Evolutionary conservation across 2,113 vertebrate species (phyloP).

Genomic region (Hippocampus zosterae): DNA sequence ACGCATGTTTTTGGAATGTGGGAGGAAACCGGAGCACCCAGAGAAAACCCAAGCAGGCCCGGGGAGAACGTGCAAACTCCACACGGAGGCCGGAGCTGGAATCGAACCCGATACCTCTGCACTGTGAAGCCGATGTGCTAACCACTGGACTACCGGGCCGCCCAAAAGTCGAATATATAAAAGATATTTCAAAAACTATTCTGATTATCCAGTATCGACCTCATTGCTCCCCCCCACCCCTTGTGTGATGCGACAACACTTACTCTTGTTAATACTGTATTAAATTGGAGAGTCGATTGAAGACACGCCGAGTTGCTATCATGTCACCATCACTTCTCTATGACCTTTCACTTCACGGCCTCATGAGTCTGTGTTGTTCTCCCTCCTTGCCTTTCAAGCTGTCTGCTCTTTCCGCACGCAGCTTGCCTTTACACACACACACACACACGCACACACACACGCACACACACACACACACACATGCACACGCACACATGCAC

Average conservation of each 20-base stretch:
- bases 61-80: no score
- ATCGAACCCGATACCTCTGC: no score
- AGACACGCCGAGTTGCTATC: neutral
- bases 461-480: conserved; percentile 12
- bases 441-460: conserved; percentile 27
- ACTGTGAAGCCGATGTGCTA: neutral
- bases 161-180: no score
- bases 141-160: neutral
- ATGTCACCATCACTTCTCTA: neutral
- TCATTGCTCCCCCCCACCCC: no score
- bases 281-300: neutral
- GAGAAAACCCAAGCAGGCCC: no score
- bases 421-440: conserved; percentile 11
- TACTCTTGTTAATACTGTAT: neutral
- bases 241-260: no score
- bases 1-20: no score
- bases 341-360: neutral
- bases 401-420: conserved; percentile 1
- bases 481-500: neutral
- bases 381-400: neutral
- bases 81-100: no score
- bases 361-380: neutral
- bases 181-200: no score
- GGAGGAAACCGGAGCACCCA: no score
- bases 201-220: no score